Conservation (phyloP, 2,888 invertebrate species). For the Zaprionus bogoriensis region DNA sequence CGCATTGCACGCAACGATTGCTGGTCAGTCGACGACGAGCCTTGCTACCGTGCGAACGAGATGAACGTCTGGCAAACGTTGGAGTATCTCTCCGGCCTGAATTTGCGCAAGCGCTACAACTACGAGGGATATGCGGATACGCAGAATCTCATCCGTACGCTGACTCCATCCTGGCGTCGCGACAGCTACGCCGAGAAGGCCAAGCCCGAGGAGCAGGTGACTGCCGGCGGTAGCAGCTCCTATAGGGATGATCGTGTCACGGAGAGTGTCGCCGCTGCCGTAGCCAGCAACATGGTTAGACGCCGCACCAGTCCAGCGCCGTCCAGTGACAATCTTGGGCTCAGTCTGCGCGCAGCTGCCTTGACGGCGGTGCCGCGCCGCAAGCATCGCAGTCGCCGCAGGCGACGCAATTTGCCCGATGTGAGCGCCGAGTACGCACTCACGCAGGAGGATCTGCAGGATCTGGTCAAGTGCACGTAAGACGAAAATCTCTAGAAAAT, state of each 20-base stretch:
- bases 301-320: slow-evolving; percentile 27
- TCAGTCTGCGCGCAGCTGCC: slow-evolving; percentile 1
- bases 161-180: slow-evolving; percentile 76
- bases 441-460: slow-evolving; percentile 73
- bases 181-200: slow-evolving; percentile 78
- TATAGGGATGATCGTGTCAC: slow-evolving; percentile 35
- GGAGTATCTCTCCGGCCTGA: slow-evolving; percentile 78
- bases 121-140: slow-evolving; percentile 80
- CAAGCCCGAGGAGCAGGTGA: slow-evolving; percentile 53
- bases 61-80: slow-evolving; percentile 82
- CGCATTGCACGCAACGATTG: slow-evolving; percentile 76
- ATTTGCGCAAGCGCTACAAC: slow-evolving; percentile 77
- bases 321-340: slow-evolving; percentile 40
- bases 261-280: slow-evolving; percentile 25
- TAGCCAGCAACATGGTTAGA: slow-evolving; percentile 26
- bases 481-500: slow-evolving; percentile 15
- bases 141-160: slow-evolving; percentile 70
- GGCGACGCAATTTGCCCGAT: slow-evolving; percentile 4
- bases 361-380: slow-evolving; percentile 9
- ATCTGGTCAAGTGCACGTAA: slow-evolving; percentile 82
- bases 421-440: slow-evolving; percentile 71
- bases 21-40: slow-evolving; percentile 81
- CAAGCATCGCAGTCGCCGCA: slow-evolving; percentile 30
- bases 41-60: slow-evolving; percentile 78
- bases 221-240: slow-evolving; percentile 13